A percentile compares a stretch with the other conserved stretches of the same genome.
Evolutionary conservation across 2,888 invertebrate species (phyloP).

Genomic region (Agrenia bidenticulata): DNA sequence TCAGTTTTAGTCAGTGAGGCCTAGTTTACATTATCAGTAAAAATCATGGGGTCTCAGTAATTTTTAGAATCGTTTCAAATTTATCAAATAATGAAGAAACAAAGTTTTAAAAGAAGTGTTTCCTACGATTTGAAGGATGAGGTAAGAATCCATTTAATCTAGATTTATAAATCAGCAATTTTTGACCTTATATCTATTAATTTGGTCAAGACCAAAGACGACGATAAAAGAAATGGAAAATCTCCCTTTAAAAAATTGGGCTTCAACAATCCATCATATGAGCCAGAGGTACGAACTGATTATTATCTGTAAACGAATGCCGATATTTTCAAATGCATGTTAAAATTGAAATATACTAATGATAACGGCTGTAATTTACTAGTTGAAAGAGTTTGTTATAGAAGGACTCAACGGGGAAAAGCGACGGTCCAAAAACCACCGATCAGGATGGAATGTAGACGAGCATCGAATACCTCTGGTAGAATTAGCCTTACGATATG

Average conservation of each 20-base stretch:
- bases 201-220: background rate
- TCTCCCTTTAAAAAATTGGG: background rate
- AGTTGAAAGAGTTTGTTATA: constrained; percentile 13
- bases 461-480: constrained; percentile 21
- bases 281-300: constrained; percentile 9
- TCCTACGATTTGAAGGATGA: constrained; percentile 8
- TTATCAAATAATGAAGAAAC: background rate
- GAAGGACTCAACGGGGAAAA: constrained; percentile 17
- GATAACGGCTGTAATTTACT: background rate
- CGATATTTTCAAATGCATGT: background rate
- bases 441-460: constrained; percentile 19
- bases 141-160: background rate
- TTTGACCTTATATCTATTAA: background rate
- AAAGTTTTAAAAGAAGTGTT: constrained; percentile 11
- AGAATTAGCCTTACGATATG: constrained; percentile 14
- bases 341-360: too few relatives aligned
- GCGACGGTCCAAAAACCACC: constrained; percentile 4
- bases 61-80: too few relatives aligned
- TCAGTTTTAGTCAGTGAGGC: too few relatives aligned
- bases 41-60: too few relatives aligned
- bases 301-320: background rate
- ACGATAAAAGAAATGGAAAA: background rate
- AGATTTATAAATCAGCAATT: background rate
- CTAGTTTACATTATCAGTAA: too few relatives aligned
- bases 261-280: constrained; percentile 4